Percentiles rank a stretch among this genome's conserved stretches.
Conservation (phyloP, 1,140 invertebrate species). For the Drosophila ficusphila region DNA sequence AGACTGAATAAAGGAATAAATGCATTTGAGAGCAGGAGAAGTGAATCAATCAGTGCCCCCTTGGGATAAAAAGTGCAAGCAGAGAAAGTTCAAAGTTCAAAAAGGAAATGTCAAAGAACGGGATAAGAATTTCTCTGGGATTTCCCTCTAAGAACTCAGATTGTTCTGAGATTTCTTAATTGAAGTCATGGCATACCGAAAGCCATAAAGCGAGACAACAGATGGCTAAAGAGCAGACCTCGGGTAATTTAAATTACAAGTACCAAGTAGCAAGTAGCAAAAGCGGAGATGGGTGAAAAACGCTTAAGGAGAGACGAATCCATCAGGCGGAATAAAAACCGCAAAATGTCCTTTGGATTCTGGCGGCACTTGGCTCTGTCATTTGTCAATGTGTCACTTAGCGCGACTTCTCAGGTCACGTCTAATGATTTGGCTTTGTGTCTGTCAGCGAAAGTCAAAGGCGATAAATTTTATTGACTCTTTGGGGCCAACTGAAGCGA, state of each 20-base stretch:
- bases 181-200: constrained; percentile 16
- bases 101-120: background rate
- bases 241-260: constrained; percentile 35
- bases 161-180: constrained; percentile 30
- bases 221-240: constrained; percentile 10
- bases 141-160: background rate
- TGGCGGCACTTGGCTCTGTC: constrained; percentile 18
- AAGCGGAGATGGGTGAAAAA: background rate
- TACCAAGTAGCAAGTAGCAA: background rate
- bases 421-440: constrained; percentile 46
- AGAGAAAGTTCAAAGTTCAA: constrained; percentile 50
- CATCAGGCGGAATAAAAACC: background rate
- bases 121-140: constrained; percentile 11
- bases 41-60: constrained; percentile 46
- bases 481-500: constrained; percentile 1
- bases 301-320: constrained; percentile 6
- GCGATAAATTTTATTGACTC: constrained; percentile 28
- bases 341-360: constrained; percentile 14
- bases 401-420: constrained; percentile 40
- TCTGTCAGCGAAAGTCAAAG: constrained; percentile 33
- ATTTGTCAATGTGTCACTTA: constrained; percentile 75
- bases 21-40: constrained; percentile 30
- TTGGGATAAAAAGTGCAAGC: background rate
- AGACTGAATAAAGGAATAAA: constrained; percentile 21
- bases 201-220: constrained; percentile 60